Percentiles rank a stretch among this genome's conserved stretches.
Conservation (phyloP, 2,888 invertebrate genomes). For the Globia sparganii region DNA sequence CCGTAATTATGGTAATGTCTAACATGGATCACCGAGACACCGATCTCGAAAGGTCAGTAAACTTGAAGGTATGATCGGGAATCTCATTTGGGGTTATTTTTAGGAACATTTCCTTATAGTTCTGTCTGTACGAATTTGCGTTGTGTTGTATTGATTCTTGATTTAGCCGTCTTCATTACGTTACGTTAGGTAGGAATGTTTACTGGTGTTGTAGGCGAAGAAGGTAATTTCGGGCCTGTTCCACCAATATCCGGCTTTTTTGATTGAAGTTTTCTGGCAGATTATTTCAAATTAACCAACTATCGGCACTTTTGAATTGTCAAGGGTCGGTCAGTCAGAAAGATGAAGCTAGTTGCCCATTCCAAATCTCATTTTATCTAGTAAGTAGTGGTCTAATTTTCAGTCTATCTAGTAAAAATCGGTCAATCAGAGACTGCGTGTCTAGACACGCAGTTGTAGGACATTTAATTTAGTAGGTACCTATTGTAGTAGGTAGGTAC, state of each 20-base stretch:
- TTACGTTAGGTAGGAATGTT: neutral
- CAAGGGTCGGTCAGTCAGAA: too few species aligned
- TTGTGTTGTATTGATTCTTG: constrained; percentile 19
- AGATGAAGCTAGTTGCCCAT: too few species aligned
- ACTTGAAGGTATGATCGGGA: constrained; percentile 50
- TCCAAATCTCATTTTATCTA: neutral
- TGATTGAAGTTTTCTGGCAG: too few species aligned
- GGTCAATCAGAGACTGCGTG: neutral
- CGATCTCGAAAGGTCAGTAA: constrained; percentile 45
- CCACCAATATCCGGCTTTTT: neutral
- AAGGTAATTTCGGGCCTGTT: neutral
- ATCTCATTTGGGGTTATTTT: constrained; percentile 53
- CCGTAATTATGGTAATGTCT: constrained; percentile 63
- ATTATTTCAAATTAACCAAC: neutral
- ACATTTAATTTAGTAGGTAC: neutral
- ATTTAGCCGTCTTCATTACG: neutral
- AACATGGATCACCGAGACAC: constrained; percentile 63
- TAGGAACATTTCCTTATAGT: constrained; percentile 56
- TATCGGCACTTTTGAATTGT: too few species aligned
- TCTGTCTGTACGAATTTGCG: constrained; percentile 20
- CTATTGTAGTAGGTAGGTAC: neutral
- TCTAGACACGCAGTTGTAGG: neutral
- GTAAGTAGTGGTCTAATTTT: neutral
- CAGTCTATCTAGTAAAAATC: too few species aligned
- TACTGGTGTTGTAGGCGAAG: neutral